Conservation (phyloP, 2,888 invertebrate species). For the Ypsolopha scabrella region DNA sequence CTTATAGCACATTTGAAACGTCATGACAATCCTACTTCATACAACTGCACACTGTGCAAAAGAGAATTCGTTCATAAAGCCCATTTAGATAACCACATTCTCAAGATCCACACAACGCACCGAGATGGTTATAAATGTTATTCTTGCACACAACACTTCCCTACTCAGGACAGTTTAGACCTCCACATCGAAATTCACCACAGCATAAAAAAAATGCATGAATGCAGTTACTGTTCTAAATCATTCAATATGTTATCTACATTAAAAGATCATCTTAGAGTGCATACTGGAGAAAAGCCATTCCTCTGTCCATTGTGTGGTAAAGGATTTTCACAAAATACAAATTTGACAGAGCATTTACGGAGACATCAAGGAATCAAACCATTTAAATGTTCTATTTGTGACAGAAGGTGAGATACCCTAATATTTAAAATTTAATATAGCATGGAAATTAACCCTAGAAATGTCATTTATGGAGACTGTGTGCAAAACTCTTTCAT, state of each 20-base stretch:
- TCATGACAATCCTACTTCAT: conserved; percentile 29
- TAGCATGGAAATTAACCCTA: background rate
- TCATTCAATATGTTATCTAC: conserved; percentile 66
- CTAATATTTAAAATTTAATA: background rate
- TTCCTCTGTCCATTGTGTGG: conserved; percentile 69
- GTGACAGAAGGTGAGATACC: conserved; percentile 38
- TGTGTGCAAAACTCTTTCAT: background rate
- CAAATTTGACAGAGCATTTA: conserved; percentile 70
- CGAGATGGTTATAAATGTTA: conserved; percentile 49
- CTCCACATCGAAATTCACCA: conserved; percentile 57
- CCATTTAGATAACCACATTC: conserved; percentile 63
- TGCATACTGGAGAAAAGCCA: conserved; percentile 62
- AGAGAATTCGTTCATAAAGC: conserved; percentile 69
- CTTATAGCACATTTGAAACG: conserved; percentile 41
- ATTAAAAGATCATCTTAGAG: conserved; percentile 67
- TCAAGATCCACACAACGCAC: conserved; percentile 50
- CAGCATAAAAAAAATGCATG: conserved; percentile 48
- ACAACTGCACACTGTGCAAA: conserved; percentile 42
- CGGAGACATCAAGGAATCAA: conserved; percentile 66
- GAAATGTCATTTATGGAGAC: background rate
- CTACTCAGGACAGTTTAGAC: conserved; percentile 46
- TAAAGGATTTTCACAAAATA: conserved; percentile 71
- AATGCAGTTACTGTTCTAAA: conserved; percentile 56
- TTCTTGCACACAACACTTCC: conserved; percentile 48
- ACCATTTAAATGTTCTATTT: conserved; percentile 52